phyloP scores from a whole-genome alignment of 2,113 vertebrate species.

The Haliaeetus leucogaster region DNA sequence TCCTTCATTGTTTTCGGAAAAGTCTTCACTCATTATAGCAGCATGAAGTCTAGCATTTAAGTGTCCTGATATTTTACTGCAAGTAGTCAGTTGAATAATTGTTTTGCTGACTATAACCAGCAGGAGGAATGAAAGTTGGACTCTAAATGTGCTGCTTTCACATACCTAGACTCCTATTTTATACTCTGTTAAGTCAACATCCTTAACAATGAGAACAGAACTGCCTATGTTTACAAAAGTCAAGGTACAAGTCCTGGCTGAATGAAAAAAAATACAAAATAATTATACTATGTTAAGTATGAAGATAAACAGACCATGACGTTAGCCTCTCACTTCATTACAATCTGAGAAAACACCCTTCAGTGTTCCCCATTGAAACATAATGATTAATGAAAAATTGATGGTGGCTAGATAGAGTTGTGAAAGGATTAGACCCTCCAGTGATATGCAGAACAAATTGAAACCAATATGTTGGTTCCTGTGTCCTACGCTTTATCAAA shows the following conservation, averaged over 20 bases:
- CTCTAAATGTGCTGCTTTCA: background rate
- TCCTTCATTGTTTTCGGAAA: background rate
- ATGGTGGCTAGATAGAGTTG: slow-evolving; percentile 33
- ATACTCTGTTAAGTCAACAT: slow-evolving; percentile 45
- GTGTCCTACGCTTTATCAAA: slow-evolving; percentile 44
- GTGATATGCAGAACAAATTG: slow-evolving; percentile 53
- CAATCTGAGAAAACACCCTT: slow-evolving; percentile 60
- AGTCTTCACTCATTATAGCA: slow-evolving; percentile 17
- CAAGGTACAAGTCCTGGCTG: background rate
- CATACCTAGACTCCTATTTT: background rate
- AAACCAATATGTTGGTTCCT: slow-evolving; percentile 48
- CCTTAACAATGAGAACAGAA: slow-evolving; percentile 30
- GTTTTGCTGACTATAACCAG: background rate
- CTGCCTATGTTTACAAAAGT: slow-evolving; percentile 47
- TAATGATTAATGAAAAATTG: slow-evolving; percentile 55
- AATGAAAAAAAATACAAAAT: slow-evolving; percentile 5
- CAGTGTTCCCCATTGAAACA: slow-evolving; percentile 48
- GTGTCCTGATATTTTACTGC: background rate
- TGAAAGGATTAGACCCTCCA: slow-evolving; percentile 51
- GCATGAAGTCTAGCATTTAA: background rate
- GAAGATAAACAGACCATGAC: slow-evolving; percentile 57
- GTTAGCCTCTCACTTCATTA: slow-evolving; percentile 34
- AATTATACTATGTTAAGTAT: slow-evolving; percentile 30
- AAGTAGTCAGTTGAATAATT: background rate
- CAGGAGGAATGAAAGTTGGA: background rate